Evolutionary conservation across 2,797 vertebrate species (phyloP).

Genomic region (Euphonia xanthogaster): DNA sequence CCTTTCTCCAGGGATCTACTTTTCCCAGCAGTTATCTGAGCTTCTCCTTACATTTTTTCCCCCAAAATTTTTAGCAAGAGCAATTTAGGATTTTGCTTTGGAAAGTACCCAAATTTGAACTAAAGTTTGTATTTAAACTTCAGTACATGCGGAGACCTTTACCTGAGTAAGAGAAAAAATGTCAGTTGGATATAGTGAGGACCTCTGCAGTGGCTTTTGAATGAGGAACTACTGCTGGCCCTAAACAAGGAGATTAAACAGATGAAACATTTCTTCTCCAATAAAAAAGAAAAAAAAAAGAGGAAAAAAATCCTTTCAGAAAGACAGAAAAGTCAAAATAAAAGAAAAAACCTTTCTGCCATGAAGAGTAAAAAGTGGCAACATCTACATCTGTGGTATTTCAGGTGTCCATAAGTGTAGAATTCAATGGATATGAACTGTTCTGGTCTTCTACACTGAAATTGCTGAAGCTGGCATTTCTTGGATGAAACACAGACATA

Average conservation of each 20-base stretch:
- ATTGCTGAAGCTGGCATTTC: neutral
- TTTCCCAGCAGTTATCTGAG: neutral
- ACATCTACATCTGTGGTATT: neutral
- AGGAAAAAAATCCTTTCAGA: neutral
- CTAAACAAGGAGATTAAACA: neutral
- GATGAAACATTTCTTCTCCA: neutral
- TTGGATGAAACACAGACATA: neutral
- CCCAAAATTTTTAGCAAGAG: neutral
- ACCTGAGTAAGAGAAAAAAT: neutral
- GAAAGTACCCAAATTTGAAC: neutral
- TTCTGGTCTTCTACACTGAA: neutral
- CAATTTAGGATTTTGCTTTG: neutral
- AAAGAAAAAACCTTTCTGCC: neutral
- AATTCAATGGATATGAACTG: neutral
- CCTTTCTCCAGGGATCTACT: neutral
- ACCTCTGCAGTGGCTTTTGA: neutral
- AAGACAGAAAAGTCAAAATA: neutral
- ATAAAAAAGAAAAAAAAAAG: neutral
- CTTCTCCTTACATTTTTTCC: neutral
- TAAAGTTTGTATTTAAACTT: neutral
- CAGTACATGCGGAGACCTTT: neutral
- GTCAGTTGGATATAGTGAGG: neutral
- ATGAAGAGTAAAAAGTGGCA: neutral
- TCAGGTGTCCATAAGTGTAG: neutral
- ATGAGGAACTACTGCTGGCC: neutral